Conservation (phyloP, 2,888 invertebrate genomes). For the Trypoxylon attenuatum region DNA sequence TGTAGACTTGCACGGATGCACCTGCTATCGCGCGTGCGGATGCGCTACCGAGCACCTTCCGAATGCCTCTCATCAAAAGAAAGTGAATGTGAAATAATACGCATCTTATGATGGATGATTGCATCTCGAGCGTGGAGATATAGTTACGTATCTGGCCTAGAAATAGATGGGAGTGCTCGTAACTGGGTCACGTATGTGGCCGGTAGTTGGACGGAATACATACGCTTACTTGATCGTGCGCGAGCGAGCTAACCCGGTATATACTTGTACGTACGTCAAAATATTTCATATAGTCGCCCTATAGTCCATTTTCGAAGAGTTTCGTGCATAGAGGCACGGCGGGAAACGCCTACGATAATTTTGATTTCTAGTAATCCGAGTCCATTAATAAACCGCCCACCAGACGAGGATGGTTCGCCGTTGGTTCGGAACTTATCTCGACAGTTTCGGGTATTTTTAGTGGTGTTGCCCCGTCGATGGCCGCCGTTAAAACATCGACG, state of each 20-base stretch:
- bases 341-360: slow-evolving; percentile 53
- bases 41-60: background rate
- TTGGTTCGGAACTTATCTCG: slow-evolving; percentile 57
- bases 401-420: slow-evolving; percentile 40
- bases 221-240: no score
- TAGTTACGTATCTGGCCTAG: background rate
- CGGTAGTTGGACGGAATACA: no score
- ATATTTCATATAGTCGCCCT: background rate
- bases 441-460: slow-evolving; percentile 62
- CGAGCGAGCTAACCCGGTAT: no score
- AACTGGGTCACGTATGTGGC: background rate
- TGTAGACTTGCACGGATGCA: background rate
- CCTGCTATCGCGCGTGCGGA: background rate
- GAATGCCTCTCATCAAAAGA: background rate
- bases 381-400: slow-evolving; percentile 67
- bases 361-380: slow-evolving; percentile 60
- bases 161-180: background rate
- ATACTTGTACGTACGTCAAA: background rate
- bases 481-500: slow-evolving; percentile 15
- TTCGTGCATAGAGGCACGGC: background rate
- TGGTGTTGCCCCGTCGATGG: background rate
- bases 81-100: background rate
- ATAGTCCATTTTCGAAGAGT: background rate
- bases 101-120: background rate
- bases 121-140: background rate